Evolutionary conservation across 2,113 vertebrate species (phyloP).

Genomic region (Candoia aspera): DNA sequence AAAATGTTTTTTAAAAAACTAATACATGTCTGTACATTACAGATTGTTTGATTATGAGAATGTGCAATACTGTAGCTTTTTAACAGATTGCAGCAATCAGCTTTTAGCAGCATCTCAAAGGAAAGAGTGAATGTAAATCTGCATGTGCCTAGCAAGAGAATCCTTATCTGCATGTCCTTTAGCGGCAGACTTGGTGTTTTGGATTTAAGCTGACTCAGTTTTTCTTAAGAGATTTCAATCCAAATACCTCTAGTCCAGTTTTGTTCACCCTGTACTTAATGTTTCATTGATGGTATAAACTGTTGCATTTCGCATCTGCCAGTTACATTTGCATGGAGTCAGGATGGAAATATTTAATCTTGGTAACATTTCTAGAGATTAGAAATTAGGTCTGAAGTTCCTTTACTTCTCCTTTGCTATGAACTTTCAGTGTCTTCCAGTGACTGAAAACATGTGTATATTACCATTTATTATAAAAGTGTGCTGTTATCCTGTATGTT

Average conservation of each 20-base stretch:
- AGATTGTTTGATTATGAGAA: conserved; percentile 33
- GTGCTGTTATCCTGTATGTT: conserved; percentile 40
- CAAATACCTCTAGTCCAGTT: neutral
- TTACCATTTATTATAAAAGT: conserved; percentile 44
- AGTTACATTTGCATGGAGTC: conserved; percentile 24
- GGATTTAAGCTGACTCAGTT: conserved; percentile 4
- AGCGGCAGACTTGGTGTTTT: neutral
- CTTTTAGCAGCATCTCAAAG: conserved; percentile 31
- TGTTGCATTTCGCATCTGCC: conserved; percentile 53
- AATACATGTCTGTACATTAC: neutral
- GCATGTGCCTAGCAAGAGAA: conserved; percentile 16
- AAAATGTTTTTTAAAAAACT: conserved; percentile 49
- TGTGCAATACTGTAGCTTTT: neutral
- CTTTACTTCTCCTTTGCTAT: conserved; percentile 41
- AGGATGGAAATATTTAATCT: conserved; percentile 14
- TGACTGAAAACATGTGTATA: conserved; percentile 42
- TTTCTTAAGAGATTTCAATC: neutral
- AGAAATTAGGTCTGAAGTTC: conserved; percentile 34
- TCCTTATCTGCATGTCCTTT: neutral
- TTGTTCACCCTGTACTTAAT: neutral
- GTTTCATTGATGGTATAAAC: conserved; percentile 47
- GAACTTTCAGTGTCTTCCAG: conserved; percentile 24
- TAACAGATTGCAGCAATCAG: neutral
- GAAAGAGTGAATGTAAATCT: conserved; percentile 10
- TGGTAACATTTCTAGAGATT: conserved; percentile 39